Evolutionary conservation across 2,113 vertebrate species (phyloP), one percentile per base, ranked within the genome.

Genomic region (Prolemur simus): DNA sequence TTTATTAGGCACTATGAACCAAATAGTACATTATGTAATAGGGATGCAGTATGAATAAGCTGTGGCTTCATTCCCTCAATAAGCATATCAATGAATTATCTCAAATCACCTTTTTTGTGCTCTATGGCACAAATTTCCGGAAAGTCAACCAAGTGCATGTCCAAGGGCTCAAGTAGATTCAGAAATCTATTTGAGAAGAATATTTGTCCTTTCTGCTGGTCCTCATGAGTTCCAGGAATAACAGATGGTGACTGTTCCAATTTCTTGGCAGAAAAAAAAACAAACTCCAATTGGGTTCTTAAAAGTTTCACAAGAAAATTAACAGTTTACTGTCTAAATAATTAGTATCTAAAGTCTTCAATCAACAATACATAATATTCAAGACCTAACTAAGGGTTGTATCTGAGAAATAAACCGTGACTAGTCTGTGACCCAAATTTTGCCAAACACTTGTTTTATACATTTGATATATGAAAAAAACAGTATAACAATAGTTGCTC

Each of bases 291-390:
- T 3, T 29, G 15, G 17, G 87, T 37, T 58, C 37, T 69, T 56
- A 20, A 91, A 77, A 86, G 0, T 80, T 92, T 76, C 85, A 76
- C 23, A 94, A 95, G 60, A 73, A 96, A 92, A 89, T 83, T 25
- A 80, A 92, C 76, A 90, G 9, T 60, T 18, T 88, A 20, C 13
- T 82, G 82, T 34, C 58, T n/a, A 85, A 80, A 92, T 54, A 11
- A 73, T 47, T 74, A 76, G 3, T 17, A 64, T 11, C 14, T 76
- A 71, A 95, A 82, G 10, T 56, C 12, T 89, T 93, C 32, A 85
- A 39, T 85, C 25, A 89, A 49, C 10, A 95, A 54, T 6, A 74
- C 20, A 34, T 27, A 34, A 74, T 54, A 78, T 37, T 80, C 15
- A 84, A 69, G 12, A 74, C 14, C 4, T 54, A 76, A 73, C 4